Evolutionary conservation across 2,888 invertebrate species (phyloP).

Genomic region (Lithosia quadra): DNA sequence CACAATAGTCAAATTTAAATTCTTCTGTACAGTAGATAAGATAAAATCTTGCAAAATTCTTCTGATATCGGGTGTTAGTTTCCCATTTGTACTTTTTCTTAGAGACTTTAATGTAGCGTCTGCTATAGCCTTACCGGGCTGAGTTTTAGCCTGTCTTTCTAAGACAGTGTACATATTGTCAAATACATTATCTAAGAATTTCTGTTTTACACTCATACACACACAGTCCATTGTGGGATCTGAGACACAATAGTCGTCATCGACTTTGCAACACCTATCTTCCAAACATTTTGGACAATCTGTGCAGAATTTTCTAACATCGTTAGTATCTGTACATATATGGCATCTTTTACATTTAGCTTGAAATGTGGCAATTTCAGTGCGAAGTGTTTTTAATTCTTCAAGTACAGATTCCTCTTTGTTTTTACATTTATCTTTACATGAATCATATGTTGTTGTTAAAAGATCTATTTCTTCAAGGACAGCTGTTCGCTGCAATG

Average conservation of each 20-base stretch:
- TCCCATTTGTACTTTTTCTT: constrained; percentile 74
- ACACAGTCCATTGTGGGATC: constrained; percentile 71
- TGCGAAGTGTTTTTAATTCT: constrained; percentile 63
- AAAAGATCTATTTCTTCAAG: constrained; percentile 68
- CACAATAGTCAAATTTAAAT: constrained; percentile 77
- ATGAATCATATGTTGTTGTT: constrained; percentile 61
- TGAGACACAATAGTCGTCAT: constrained; percentile 60
- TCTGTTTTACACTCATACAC: constrained; percentile 72
- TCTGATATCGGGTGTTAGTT: constrained; percentile 68
- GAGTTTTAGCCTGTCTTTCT: constrained; percentile 65
- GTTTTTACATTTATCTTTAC: constrained; percentile 69
- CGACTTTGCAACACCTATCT: constrained; percentile 64
- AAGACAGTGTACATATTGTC: constrained; percentile 80
- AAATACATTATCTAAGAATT: constrained; percentile 78
- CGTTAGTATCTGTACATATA: constrained; percentile 67
- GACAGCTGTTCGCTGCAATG: constrained; percentile 69
- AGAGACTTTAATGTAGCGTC: constrained; percentile 67
- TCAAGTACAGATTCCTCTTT: constrained; percentile 61
- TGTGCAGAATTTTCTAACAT: constrained; percentile 67
- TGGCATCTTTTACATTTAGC: constrained; percentile 69
- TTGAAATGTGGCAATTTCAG: constrained; percentile 60
- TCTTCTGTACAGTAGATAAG: constrained; percentile 70
- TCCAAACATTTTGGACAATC: constrained; percentile 75
- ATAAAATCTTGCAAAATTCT: constrained; percentile 73
- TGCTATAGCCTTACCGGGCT: constrained; percentile 70